phyloP scores from a whole-genome alignment of 2,888 invertebrate genomes.

The Diachrysia chrysitis region DNA sequence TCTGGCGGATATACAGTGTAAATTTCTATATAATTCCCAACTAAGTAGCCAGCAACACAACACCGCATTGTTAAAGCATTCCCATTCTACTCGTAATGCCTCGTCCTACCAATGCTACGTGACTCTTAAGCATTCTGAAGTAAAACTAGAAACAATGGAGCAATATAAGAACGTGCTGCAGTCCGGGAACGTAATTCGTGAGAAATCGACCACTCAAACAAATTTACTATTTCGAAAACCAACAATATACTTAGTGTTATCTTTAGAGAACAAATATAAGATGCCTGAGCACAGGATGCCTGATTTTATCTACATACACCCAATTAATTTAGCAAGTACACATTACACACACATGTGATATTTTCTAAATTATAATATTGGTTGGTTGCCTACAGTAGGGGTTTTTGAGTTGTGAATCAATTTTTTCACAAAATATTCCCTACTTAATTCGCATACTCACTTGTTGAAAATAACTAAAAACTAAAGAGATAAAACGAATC shows the following conservation, averaged over 20 bases:
- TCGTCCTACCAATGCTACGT: neutral
- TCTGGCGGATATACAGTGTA: neutral
- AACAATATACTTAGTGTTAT: neutral
- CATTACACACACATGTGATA: too few species aligned
- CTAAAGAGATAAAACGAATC: too few species aligned
- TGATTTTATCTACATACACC: too few species aligned
- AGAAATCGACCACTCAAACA: neutral
- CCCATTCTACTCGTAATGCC: neutral
- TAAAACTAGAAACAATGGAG: constrained; percentile 12
- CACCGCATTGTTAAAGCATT: neutral
- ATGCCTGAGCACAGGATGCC: too few species aligned
- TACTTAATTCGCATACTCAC: too few species aligned
- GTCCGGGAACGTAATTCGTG: neutral
- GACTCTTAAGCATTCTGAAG: constrained; percentile 2
- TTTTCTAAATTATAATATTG: too few species aligned
- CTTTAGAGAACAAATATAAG: too few species aligned
- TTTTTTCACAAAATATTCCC: too few species aligned
- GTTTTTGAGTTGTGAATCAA: too few species aligned
- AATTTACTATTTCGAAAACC: neutral
- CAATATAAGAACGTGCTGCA: neutral
- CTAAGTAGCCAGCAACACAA: neutral
- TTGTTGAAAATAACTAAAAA: too few species aligned
- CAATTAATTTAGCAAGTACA: too few species aligned
- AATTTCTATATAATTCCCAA: neutral
- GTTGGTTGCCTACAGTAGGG: too few species aligned